These are phyloP conservation scores for Eptatretus burgeri DNA, from an alignment of 2,113 vertebrate genomes.

Conservation along the genomic window DNA sequence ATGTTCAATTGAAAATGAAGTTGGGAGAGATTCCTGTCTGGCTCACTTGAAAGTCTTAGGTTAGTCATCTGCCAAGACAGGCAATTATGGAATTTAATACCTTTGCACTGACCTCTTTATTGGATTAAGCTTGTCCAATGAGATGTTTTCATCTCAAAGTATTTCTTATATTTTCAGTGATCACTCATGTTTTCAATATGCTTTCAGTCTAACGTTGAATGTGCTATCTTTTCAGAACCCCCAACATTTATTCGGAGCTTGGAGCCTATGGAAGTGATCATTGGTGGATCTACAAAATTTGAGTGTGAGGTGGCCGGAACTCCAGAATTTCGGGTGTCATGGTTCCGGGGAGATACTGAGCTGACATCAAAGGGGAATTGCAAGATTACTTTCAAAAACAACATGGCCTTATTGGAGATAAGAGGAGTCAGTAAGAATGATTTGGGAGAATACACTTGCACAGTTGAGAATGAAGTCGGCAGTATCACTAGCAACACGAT, in stretches of 20 bases:
- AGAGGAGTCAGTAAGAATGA: background rate
- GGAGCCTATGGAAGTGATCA: slow-evolving; percentile 38
- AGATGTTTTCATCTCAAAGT: no score
- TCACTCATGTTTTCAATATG: no score
- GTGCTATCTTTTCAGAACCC: slow-evolving; percentile 34
- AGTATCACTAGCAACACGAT: background rate
- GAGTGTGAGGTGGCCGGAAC: slow-evolving; percentile 72
- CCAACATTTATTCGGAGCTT: slow-evolving; percentile 63
- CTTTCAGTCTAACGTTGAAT: no score
- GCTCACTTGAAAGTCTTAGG: slow-evolving; percentile 55
- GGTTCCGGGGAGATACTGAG: slow-evolving; percentile 31
- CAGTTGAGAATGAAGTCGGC: background rate
- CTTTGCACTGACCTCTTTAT: no score
- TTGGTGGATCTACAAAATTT: slow-evolving; percentile 42
- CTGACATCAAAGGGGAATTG: slow-evolving; percentile 9
- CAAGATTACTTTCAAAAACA: slow-evolving; percentile 2
- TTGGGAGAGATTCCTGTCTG: slow-evolving; percentile 46
- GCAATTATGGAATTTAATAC: no score
- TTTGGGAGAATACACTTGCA: background rate
- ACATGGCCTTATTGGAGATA: slow-evolving; percentile 2
- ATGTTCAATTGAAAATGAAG: slow-evolving; percentile 47
- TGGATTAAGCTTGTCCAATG: no score
- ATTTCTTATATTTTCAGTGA: no score
- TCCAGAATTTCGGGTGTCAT: slow-evolving; percentile 51
- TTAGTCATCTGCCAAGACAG: slow-evolving; percentile 20